Conservation (phyloP, 2,113 vertebrate genomes). For the Butorides virescens region DNA sequence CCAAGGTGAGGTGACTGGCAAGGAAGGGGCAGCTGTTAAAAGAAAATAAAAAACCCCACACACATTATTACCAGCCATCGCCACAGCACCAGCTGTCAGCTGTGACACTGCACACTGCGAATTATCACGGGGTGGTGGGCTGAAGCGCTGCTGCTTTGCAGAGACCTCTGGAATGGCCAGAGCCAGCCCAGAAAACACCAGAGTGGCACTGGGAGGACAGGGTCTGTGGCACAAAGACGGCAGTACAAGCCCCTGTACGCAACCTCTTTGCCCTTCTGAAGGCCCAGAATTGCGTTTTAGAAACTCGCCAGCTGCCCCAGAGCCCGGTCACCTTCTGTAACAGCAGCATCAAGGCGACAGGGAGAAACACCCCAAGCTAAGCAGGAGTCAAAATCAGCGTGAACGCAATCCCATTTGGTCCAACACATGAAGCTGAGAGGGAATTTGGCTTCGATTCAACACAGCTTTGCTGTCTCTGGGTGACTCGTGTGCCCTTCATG, state of each 20-base stretch:
- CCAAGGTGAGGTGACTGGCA: conserved; percentile 84
- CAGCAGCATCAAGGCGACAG: not conserved
- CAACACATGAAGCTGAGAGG: fast-evolving
- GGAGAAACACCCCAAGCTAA: not conserved
- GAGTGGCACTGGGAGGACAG: not conserved
- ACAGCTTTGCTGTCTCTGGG: not conserved
- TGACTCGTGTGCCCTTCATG: not conserved
- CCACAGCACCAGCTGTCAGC: not conserved
- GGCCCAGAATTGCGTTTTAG: fast-evolving
- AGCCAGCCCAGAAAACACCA: not conserved
- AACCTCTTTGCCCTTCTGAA: not conserved
- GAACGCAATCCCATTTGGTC: fast-evolving
- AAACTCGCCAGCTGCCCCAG: not conserved
- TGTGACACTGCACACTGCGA: fast-evolving
- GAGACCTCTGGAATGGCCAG: not conserved
- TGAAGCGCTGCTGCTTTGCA: not conserved
- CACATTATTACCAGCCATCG: not conserved
- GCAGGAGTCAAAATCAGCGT: fast-evolving
- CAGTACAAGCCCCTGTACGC: not conserved
- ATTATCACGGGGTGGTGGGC: fast-evolving
- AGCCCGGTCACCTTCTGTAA: not conserved
- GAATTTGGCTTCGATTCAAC: not conserved
- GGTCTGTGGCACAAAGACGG: not conserved
- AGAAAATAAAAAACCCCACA: not conserved
- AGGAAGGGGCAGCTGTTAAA: conserved; percentile 90